Base-by-base conservation (phyloP, 2,888 invertebrate genomes). In the Molanna angustata region DNA sequence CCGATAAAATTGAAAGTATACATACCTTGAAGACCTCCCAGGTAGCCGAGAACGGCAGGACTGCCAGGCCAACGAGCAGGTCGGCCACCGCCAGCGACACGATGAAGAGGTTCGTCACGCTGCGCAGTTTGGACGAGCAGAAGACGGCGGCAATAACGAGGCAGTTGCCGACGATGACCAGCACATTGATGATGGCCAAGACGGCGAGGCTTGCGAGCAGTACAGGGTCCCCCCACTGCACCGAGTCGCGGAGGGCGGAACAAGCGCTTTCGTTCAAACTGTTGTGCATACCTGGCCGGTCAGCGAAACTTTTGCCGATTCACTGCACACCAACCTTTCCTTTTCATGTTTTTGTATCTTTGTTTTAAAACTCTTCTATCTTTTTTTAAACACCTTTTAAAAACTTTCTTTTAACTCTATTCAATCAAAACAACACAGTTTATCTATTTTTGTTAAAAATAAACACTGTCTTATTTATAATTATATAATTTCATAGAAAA, bases 81-180 rank as follows among this genome's bases (percentile, higher is more conserved):
- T 98, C 98, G 40, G 97, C 96, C 16, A 94, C 91, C 0, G 97
- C 97, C 66, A 98, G 80, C 41, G 95, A 96, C 58, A 96, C 94
- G 69, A 98, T 96, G 79, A 98, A 95, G 67, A 94, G 84, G 72
- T 98, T 97, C 58, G 96, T 97, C 63, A 96, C 95, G 61, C 93
- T 94, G 61, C 96, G 83, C 61, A 98, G 80, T 72, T 95, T 95
- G 57, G 88, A 88, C 9, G 90, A 90, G 71, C 90, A 88, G 69
- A 90, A 88, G 53, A 96, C 95, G 51, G 95, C 94, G 47, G 90
- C 85, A 65, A 96, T 94, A 63, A 96, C 95, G 61, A 96, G 81
- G 67, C 90, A 87, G 78, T 96, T 96, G 56, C 82, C 95, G 52
- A 89, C 84, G 60, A 95, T 87, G 61, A 95, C 94, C 69, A 93